Evolutionary conservation across 2,797 vertebrate genomes (phyloP).

Genomic region (Astyanax mexicanus): DNA sequence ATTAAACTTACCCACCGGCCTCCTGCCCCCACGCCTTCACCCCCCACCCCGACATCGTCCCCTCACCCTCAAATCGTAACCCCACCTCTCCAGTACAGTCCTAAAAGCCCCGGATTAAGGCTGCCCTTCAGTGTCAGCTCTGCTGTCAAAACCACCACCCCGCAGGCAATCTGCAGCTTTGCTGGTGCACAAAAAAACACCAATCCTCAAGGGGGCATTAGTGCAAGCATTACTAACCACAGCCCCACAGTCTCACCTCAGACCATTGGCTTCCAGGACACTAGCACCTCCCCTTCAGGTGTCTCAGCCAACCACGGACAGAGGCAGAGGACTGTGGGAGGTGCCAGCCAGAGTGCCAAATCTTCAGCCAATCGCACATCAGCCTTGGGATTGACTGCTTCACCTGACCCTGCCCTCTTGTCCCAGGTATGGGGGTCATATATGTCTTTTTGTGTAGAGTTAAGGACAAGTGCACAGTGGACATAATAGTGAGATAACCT

Average conservation of each 20-base stretch:
- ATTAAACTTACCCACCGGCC: conserved; percentile 90
- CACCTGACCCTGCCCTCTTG: conserved; percentile 76
- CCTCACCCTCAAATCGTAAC: conserved; percentile 63
- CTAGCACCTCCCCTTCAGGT: conserved; percentile 60
- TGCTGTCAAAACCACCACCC: conserved; percentile 60
- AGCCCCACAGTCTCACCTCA: conserved; percentile 56
- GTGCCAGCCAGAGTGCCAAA: conserved; percentile 70
- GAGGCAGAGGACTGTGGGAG: conserved; percentile 72
- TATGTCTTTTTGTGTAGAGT: no score
- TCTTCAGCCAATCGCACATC: conserved; percentile 71
- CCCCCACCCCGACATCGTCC: conserved; percentile 78
- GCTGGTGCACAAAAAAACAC: conserved; percentile 65
- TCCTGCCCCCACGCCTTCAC: conserved; percentile 79
- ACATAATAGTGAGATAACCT: no score
- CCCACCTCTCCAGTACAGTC: conserved; percentile 68
- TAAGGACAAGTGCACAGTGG: no score
- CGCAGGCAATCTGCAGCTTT: conserved; percentile 65
- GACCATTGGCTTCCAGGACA: conserved; percentile 60
- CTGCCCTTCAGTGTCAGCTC: conserved; percentile 65
- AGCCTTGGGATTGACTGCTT: conserved; percentile 68
- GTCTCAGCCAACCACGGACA: conserved; percentile 71
- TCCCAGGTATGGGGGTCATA: conserved; percentile 48
- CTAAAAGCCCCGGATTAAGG: conserved; percentile 64
- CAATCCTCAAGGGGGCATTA: conserved; percentile 52
- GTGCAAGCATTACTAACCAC: conserved; percentile 31